phyloP scores from a whole-genome alignment of 2,888 invertebrate species.

The Hypolimnas misippus region DNA sequence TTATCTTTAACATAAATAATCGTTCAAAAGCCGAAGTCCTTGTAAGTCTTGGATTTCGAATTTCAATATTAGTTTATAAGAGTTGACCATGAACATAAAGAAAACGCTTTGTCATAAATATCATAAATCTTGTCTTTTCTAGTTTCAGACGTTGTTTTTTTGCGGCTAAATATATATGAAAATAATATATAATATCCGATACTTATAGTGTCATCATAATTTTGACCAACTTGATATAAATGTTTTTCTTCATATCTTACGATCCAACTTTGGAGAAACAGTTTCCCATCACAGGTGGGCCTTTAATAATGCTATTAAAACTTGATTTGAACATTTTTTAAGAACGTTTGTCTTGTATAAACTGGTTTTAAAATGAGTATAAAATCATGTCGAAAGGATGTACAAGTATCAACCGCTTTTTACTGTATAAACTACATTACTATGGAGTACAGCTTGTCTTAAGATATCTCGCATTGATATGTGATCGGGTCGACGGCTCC shows the following conservation, averaged over 20 bases:
- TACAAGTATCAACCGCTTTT: constrained; percentile 1
- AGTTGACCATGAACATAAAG: background rate
- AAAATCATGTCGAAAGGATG: constrained; percentile 11
- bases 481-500: constrained; percentile 13
- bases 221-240: background rate
- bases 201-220: background rate
- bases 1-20: background rate
- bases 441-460: constrained; percentile 13
- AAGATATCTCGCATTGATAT: constrained; percentile 22
- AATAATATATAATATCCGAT: background rate
- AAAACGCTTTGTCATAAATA: constrained; percentile 1
- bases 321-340: constrained; percentile 3
- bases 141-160: background rate
- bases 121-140: background rate
- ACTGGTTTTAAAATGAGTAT: constrained; percentile 6
- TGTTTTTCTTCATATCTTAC: background rate
- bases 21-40: background rate
- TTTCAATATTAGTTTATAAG: background rate
- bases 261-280: background rate
- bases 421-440: background rate
- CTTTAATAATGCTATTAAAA: constrained; percentile 10
- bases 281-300: background rate
- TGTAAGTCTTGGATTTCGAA: background rate
- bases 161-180: background rate
- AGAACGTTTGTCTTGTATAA: background rate